phyloP scores from a whole-genome alignment of 2,888 invertebrate genomes.

The Lasioglossum villosulum region DNA sequence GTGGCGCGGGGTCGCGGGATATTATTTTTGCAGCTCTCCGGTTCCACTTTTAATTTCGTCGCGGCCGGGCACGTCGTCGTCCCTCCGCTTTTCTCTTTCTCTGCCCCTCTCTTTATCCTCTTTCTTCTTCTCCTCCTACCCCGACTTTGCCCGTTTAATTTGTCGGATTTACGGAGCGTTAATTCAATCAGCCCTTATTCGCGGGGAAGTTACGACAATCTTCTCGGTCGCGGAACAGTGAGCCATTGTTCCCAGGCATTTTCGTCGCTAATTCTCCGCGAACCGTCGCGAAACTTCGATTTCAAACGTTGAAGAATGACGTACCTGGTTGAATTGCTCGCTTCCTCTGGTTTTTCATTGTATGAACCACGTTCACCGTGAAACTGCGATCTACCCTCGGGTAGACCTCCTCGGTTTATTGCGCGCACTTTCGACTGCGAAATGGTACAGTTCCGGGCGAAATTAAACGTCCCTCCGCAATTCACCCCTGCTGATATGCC shows the following conservation, averaged over 20 bases:
- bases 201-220: slow-evolving; percentile 25
- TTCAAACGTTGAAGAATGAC: not conserved
- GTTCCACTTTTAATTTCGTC: slow-evolving; percentile 57
- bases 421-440: not conserved
- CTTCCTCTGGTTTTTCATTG: not conserved
- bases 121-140: not conserved
- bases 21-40: slow-evolving; percentile 53
- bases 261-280: slow-evolving; percentile 3
- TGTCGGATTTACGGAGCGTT: slow-evolving; percentile 54
- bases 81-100: not conserved
- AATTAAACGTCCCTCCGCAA: not conserved
- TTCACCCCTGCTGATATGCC: no score
- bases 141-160: slow-evolving; percentile 39
- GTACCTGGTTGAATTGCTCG: not conserved
- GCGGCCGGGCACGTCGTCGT: slow-evolving; percentile 10
- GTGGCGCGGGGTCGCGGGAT: slow-evolving; percentile 29
- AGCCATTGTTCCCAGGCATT: slow-evolving; percentile 14
- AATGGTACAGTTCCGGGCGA: not conserved
- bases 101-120: not conserved
- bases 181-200: slow-evolving; percentile 43
- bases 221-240: not conserved
- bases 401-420: not conserved
- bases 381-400: not conserved
- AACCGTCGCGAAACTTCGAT: slow-evolving; percentile 20
- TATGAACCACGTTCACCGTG: not conserved